Evolutionary conservation across 2,888 invertebrate genomes (phyloP).

Genomic region (Dynastes maya): DNA sequence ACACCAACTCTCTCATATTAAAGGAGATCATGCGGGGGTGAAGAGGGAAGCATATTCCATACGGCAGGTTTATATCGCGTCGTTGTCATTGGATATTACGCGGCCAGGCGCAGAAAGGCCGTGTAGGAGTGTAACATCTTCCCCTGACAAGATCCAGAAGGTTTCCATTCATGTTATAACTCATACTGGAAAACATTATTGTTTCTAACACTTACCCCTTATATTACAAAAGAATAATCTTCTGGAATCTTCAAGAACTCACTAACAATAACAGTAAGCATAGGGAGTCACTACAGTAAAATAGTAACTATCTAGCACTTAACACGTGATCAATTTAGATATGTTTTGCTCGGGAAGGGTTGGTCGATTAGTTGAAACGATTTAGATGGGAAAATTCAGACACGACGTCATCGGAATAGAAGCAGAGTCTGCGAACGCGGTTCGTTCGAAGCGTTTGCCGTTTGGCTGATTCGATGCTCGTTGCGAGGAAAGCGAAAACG

Average conservation of each 20-base stretch:
- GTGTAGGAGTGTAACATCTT: slow-evolving; percentile 34
- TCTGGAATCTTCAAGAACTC: neutral
- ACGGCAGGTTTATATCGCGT: slow-evolving; percentile 55
- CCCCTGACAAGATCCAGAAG: neutral
- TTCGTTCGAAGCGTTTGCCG: neutral
- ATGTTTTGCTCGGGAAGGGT: neutral
- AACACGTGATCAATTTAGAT: slow-evolving; percentile 45
- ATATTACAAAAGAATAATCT: neutral
- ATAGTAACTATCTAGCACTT: slow-evolving; percentile 46
- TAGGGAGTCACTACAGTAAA: slow-evolving; percentile 13
- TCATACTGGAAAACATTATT: neutral
- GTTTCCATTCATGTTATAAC: neutral
- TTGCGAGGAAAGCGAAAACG: slow-evolving; percentile 27
- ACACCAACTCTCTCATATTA: slow-evolving; percentile 67
- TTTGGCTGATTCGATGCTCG: neutral
- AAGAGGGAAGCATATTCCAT: slow-evolving; percentile 33
- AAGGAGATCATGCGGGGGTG: neutral
- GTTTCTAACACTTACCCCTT: neutral
- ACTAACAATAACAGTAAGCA: neutral
- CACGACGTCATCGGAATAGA: neutral
- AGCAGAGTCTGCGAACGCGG: neutral
- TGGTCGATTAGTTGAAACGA: neutral
- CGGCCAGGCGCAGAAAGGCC: slow-evolving; percentile 59
- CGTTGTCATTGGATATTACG: slow-evolving; percentile 67
- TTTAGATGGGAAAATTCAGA: neutral